Evolutionary conservation across 2,797 vertebrate genomes (phyloP), one percentile per base, ranked within the genome.

Genomic region (Tapera naevia): DNA sequence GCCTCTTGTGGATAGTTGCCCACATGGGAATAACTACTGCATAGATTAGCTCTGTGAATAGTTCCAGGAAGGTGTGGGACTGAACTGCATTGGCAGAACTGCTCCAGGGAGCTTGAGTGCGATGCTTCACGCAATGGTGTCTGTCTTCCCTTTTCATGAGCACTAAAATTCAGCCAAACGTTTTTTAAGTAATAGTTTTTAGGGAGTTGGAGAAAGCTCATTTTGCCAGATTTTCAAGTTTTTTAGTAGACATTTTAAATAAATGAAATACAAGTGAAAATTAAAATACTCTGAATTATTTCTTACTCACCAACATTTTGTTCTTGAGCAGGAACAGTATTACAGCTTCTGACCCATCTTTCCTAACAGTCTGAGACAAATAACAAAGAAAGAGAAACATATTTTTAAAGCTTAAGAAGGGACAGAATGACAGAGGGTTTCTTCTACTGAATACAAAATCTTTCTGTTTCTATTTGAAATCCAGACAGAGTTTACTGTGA

Each of bases 41-140:
- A 89, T 89, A 95, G 82, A 93, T 93, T 81, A 93, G 85, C 82
- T 91, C 62, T 89, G 76, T 88, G 92, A 95, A 94, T 92, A 80
- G 81, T 86, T 92, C 66, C 73, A 91, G 66, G 86, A 92, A 94
- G 91, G 82, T 94, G 91, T 93, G 73, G 48, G 56, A n/a, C 89
- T 94, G 91, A 93, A 35, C 86, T 80, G 76, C 76, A 43, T 14
- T 80, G 88, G 64, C 85, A 92, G 66, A 87, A 22, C 67, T 61
- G 67, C 76, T 65, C 48, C 0, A 3, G 56, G 79, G 41, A 86
- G 53, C 66, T 64, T 28, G 32, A 27, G 18, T 76, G 56, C 1
- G 4, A 16, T 66, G 46, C 39, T 87, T 89, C 0, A 9, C n/a
- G 65, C 13, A 0, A 48, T 39, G 37, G 5, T 80, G 10, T 69